These are phyloP conservation scores for Rhinoraja longicauda DNA, from an alignment of 2,797 vertebrate species.

Conservation along the genomic window DNA sequence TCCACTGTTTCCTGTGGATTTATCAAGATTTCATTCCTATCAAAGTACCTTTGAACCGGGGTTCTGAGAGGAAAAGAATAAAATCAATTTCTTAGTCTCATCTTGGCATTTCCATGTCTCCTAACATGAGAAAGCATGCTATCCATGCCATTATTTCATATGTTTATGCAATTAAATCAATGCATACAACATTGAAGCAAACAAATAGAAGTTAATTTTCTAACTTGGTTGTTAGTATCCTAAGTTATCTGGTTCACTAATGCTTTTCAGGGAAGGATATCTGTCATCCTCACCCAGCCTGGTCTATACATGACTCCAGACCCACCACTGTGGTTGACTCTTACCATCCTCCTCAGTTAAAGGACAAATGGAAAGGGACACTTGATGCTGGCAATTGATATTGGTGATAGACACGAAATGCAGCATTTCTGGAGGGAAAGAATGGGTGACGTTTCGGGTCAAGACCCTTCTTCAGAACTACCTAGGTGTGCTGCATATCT, in stretches of 20 bases:
- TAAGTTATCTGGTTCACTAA: too few relatives aligned
- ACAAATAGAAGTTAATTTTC: not conserved
- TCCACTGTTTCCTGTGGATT: constrained; percentile 67
- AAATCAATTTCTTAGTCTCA: not conserved
- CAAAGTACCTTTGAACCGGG: constrained; percentile 49
- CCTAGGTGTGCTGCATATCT: not conserved
- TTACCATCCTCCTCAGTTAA: too few relatives aligned
- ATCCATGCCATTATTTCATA: not conserved
- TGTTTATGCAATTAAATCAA: not conserved
- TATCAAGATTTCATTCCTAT: constrained; percentile 59
- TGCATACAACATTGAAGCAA: not conserved
- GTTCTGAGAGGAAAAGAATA: not conserved
- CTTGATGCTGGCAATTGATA: too few relatives aligned
- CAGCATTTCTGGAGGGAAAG: too few relatives aligned
- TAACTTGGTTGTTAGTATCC: not conserved
- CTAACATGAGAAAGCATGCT: not conserved
- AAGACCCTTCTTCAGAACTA: too few relatives aligned
- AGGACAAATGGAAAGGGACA: too few relatives aligned
- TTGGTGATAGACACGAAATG: too few relatives aligned
- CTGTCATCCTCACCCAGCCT: too few relatives aligned
- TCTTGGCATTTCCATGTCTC: not conserved
- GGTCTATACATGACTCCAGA: too few relatives aligned
- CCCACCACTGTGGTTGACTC: too few relatives aligned
- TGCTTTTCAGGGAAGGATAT: too few relatives aligned
- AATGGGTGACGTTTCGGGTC: too few relatives aligned